Percentiles rank a stretch among this genome's conserved stretches.
Conservation (phyloP, 2,113 vertebrate species). For the Xyliphius kryptos region DNA sequence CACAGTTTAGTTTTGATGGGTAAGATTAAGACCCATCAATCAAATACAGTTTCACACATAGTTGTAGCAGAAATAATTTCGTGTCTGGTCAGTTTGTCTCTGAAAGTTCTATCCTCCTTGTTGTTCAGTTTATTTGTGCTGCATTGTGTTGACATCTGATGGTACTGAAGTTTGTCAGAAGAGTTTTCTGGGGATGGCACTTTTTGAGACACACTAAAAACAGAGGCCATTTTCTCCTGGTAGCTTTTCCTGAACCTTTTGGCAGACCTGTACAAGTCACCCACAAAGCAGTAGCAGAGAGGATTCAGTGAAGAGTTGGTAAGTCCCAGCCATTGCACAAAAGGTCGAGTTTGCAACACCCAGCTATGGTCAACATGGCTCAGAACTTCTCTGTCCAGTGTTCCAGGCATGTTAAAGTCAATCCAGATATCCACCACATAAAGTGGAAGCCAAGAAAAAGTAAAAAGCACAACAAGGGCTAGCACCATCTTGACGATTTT, state of each 20-base stretch:
- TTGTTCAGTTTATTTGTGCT: too few relatives aligned
- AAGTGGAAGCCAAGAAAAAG: constrained; percentile 56
- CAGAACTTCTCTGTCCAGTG: constrained; percentile 26
- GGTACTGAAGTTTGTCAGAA: constrained; percentile 14
- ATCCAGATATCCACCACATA: constrained; percentile 61
- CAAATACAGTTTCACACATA: too few relatives aligned
- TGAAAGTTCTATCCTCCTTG: too few relatives aligned
- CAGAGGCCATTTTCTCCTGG: constrained; percentile 49
- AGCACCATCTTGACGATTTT: constrained; percentile 61
- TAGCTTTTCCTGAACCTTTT: constrained; percentile 53
- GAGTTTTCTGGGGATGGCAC: constrained; percentile 31
- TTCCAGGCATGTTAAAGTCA: constrained; percentile 52
- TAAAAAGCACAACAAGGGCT: constrained; percentile 57
- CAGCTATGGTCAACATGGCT: constrained; percentile 46
- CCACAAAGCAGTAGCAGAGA: constrained; percentile 61
- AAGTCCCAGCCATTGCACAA: constrained; percentile 59
- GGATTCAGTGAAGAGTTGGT: constrained; percentile 62
- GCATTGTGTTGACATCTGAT: too few relatives aligned
- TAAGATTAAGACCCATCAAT: too few relatives aligned
- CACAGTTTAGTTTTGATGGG: too few relatives aligned
- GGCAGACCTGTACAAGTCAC: constrained; percentile 57
- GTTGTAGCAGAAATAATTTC: too few relatives aligned
- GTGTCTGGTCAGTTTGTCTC: too few relatives aligned
- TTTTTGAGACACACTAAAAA: constrained; percentile 42
- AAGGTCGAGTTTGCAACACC: constrained; percentile 54